Base-by-base conservation (phyloP, 2,797 vertebrate genomes). In the Gila robusta region DNA sequence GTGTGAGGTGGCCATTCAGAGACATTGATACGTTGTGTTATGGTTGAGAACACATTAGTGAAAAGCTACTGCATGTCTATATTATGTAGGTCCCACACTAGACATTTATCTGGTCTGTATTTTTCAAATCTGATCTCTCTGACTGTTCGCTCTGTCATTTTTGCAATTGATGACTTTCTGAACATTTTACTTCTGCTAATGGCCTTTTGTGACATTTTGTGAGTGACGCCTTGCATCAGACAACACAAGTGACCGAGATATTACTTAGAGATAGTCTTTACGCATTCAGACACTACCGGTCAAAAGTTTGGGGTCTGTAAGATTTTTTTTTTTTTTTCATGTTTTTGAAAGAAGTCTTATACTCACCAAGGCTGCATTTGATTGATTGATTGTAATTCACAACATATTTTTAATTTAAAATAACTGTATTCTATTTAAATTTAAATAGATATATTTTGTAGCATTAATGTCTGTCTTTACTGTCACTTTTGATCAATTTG, bases 11-110 rank as follows among this genome's bases (percentile, higher is more conserved):
- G 67, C 73, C 59, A 39, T 76, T 83, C 59, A 54, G 71, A 67
- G 39, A 85, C 39, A 64, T 12, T 71, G 64, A 84, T 71, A 8
- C 6, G 1, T 79, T 54, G 32, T 39, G 6, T 56, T 17, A 39
- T 44, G 64, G 23, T 32, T 79, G 26, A 41, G 62, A 70, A 39
- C 16, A 66, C 52, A 79, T 41, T 67, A 35, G 47, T 54, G n/a
- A 84, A 79, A 84, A n/a, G 35, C 73, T 54, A 26, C 23, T 77
- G 28, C 21, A 28, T 54, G 32, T 67, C 32, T 77, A 11, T 52
- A 37, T 52, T 5, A 1, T 49, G 26, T 80, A 21, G 19, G 62
- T 5, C 62, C 21, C 41, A 16, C 11, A 35, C 16, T 52, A 28
- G 1, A 32, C 26, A 35, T 37, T 23, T n/a, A 26, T 62, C 23